Conservation (phyloP, 2,888 invertebrate genomes). For the Biston stratarius region DNA sequence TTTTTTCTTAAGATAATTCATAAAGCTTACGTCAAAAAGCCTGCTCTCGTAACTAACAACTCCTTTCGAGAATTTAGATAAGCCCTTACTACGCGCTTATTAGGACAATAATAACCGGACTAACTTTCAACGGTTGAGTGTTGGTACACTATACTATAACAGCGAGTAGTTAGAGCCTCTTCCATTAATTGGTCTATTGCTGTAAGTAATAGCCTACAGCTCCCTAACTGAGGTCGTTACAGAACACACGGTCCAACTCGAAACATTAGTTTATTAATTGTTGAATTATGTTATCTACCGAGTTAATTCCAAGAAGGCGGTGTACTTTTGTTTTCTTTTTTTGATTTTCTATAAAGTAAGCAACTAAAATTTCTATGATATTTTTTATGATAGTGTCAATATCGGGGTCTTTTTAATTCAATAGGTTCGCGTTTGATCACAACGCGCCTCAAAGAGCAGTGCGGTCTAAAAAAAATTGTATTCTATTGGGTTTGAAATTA, state of each 20-base stretch:
- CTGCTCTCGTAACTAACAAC: neutral
- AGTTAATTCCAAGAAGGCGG: slow-evolving; percentile 7
- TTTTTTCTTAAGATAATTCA: too few relatives aligned
- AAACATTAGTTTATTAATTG: slow-evolving; percentile 60
- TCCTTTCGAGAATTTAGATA: slow-evolving; percentile 14
- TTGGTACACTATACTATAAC: slow-evolving; percentile 47
- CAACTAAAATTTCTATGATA: too few relatives aligned
- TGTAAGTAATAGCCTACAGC: slow-evolving; percentile 64
- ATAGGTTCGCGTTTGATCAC: too few relatives aligned
- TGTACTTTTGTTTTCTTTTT: slow-evolving; percentile 7
- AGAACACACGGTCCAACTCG: slow-evolving; percentile 52
- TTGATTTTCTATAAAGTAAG: too few relatives aligned
- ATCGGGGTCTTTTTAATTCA: neutral
- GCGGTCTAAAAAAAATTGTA: too few relatives aligned
- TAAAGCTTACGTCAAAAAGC: neutral
- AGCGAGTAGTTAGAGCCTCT: slow-evolving; percentile 57
- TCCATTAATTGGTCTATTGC: slow-evolving; percentile 64
- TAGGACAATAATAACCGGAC: slow-evolving; percentile 29
- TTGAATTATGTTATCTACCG: slow-evolving; percentile 48
- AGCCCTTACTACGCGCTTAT: slow-evolving; percentile 32
- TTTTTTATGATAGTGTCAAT: neutral
- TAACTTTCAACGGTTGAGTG: slow-evolving; percentile 24
- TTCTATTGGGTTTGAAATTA: too few relatives aligned
- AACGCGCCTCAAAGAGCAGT: too few relatives aligned
- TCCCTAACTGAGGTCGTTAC: slow-evolving; percentile 61